phyloP scores from a whole-genome alignment of 2,797 vertebrate genomes.

The Gymnoscopelus braueri region DNA sequence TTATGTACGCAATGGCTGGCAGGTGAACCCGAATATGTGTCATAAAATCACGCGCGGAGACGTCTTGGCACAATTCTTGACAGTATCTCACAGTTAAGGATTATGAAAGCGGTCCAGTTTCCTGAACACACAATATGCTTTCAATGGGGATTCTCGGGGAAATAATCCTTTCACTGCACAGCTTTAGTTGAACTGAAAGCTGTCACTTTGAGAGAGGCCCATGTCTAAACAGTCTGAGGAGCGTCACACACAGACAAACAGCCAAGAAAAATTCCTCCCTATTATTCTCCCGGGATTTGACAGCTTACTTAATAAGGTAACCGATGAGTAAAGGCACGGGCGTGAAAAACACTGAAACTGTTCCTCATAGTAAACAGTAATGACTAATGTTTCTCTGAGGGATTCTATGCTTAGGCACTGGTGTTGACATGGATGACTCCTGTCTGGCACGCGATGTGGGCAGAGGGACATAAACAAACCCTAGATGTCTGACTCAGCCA shows the following conservation, averaged over 20 bases:
- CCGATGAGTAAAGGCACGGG: constrained; percentile 61
- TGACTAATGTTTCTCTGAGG: constrained; percentile 71
- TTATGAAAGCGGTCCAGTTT: constrained; percentile 12
- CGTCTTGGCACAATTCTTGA: background rate
- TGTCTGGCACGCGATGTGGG: constrained; percentile 76
- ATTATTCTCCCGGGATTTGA: constrained; percentile 58
- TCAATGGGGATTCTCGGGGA: constrained; percentile 26
- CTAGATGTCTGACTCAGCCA: constrained; percentile 49
- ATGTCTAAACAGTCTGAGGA: constrained; percentile 60
- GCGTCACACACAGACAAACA: constrained; percentile 36
- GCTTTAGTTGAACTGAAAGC: constrained; percentile 48
- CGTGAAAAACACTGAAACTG: constrained; percentile 49
- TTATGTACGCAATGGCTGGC: background rate
- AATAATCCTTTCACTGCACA: constrained; percentile 38
- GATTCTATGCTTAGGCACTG: constrained; percentile 62
- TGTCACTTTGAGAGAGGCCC: constrained; percentile 67
- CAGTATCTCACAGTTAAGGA: background rate
- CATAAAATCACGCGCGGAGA: background rate
- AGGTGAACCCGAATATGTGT: constrained; percentile 2
- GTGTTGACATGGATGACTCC: constrained; percentile 72
- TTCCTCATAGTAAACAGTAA: constrained; percentile 57
- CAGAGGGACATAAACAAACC: constrained; percentile 72
- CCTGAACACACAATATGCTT: constrained; percentile 14
- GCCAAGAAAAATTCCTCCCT: constrained; percentile 38
- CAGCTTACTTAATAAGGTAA: constrained; percentile 63